Percentiles rank a stretch among this genome's conserved stretches.
Conservation (phyloP, 1,140 invertebrate species). For the Rhopalosiphum maidis region DNA sequence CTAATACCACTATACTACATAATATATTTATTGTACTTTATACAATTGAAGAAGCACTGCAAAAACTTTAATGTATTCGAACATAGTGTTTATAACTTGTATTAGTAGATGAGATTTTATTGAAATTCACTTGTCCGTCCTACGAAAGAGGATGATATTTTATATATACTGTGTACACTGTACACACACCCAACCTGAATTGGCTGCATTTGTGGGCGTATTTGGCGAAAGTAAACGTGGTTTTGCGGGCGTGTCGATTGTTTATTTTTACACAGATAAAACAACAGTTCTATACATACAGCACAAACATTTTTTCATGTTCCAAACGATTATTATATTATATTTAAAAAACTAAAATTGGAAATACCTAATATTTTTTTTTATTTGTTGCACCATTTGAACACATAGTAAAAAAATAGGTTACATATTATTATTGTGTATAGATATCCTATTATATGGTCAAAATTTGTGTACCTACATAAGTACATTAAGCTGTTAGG, state of each 20-base stretch:
- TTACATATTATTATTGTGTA: not conserved
- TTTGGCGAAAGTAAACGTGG: slow-evolving; percentile 30
- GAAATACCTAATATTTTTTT: slow-evolving; percentile 19
- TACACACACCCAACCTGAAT: not conserved
- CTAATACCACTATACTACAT: not conserved
- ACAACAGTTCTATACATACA: not conserved
- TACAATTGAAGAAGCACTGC: not conserved
- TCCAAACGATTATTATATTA: slow-evolving; percentile 32
- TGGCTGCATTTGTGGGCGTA: not conserved
- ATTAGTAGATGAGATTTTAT: not conserved
- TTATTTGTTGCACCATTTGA: not conserved
- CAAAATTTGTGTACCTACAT: not conserved
- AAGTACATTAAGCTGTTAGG: not conserved
- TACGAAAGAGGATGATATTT: not conserved
- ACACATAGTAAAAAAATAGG: not conserved
- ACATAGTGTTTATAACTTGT: not conserved
- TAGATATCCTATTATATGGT: not conserved
- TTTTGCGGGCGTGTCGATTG: not conserved
- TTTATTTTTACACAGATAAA: not conserved
- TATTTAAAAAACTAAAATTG: slow-evolving; percentile 2
- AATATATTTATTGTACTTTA: not conserved
- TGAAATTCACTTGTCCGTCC: not conserved
- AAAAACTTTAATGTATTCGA: not conserved
- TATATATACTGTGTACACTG: too few relatives aligned
- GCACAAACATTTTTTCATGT: slow-evolving; percentile 21